A percentile compares a stretch with the other conserved stretches of the same genome.
Conservation (phyloP, 2,888 invertebrate genomes). For the Leucoptera coffeella region DNA sequence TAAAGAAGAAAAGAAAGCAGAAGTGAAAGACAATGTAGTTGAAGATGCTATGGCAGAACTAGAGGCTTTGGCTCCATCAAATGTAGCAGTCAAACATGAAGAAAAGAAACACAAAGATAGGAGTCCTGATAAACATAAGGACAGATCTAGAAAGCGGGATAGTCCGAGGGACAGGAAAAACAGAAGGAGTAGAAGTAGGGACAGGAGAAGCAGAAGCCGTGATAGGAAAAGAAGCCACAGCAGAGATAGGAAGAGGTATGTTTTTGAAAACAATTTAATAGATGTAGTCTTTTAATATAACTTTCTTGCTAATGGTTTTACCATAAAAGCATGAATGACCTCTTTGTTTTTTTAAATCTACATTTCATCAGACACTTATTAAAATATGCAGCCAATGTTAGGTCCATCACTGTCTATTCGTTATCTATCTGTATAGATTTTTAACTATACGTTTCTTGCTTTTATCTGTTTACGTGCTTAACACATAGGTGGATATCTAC, state of each 20-base stretch:
- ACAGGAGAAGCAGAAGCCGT: conserved; percentile 11
- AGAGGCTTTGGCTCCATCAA: conserved; percentile 76
- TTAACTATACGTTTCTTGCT: too few species aligned
- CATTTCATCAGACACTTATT: too few species aligned
- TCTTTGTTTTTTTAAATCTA: too few species aligned
- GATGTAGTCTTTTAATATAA: too few species aligned
- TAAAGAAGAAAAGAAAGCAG: conserved; percentile 24
- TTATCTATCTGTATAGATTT: too few species aligned
- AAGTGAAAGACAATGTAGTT: conserved; percentile 38
- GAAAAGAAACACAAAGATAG: conserved; percentile 8
- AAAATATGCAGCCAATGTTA: too few species aligned
- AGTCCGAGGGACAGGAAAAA: conserved; percentile 12
- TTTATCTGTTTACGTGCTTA: too few species aligned
- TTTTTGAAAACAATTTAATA: too few species aligned
- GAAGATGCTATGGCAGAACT: conserved; percentile 80
- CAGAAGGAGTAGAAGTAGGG: conserved; percentile 11
- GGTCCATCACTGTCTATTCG: too few species aligned
- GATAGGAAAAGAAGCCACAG: conserved; percentile 18
- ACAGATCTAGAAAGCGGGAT: conserved; percentile 14
- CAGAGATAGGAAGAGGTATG: conserved; percentile 16
- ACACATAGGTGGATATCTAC: too few species aligned
- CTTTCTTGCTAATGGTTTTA: too few species aligned
- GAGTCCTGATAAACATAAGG: conserved; percentile 11
- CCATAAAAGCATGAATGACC: too few species aligned
- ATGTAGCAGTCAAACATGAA: conserved; percentile 12